A percentile compares a stretch with the other conserved stretches of the same genome.
phyloP scores from a whole-genome alignment of 2,888 invertebrate species.

The Drosophila subsilvestris region DNA sequence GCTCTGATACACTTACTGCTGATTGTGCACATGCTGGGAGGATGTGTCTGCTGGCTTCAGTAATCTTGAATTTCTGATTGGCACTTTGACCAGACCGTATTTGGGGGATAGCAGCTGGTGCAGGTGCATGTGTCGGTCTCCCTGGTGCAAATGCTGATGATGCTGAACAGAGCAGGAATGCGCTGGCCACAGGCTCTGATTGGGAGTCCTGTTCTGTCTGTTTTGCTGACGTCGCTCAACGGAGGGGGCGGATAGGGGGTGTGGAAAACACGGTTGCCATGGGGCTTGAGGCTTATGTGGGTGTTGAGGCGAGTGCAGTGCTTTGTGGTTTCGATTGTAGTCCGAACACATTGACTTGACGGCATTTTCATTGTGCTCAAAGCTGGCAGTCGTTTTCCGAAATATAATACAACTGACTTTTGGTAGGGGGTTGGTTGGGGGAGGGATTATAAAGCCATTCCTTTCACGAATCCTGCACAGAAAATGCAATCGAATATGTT shows the following conservation, averaged over 20 bases:
- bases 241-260: not conserved
- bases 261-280: not conserved
- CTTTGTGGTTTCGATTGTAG: constrained; percentile 13
- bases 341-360: not conserved
- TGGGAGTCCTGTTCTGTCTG: not conserved
- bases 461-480: not conserved
- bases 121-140: not conserved
- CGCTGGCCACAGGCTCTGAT: not conserved
- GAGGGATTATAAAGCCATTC: not conserved
- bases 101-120: no score
- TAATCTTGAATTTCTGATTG: not conserved
- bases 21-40: no score
- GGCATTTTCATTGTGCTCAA: not conserved
- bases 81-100: not conserved
- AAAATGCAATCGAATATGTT: not conserved
- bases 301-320: not conserved
- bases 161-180: not conserved
- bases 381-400: not conserved
- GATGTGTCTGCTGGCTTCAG: no score
- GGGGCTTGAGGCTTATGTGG: not conserved
- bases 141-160: not conserved
- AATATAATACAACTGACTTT: not conserved
- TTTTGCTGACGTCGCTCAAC: not conserved
- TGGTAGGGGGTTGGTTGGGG: not conserved
- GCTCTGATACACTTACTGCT: no score